Evolutionary conservation across 2,888 invertebrate species (phyloP).

Genomic region (Archips xylosteana): DNA sequence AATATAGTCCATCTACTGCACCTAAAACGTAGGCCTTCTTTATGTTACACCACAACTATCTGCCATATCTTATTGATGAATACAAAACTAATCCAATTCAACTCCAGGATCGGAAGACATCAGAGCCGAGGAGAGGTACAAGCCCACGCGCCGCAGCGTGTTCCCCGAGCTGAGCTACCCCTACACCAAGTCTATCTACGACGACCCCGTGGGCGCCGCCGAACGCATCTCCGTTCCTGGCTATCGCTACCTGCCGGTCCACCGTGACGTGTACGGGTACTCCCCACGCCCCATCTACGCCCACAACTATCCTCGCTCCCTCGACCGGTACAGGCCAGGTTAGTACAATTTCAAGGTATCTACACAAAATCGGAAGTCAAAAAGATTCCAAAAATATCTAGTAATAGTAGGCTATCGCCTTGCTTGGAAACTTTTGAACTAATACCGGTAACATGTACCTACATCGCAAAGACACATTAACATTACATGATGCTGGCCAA

Average conservation of each 20-base stretch:
- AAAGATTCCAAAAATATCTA: background rate
- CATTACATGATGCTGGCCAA: constrained; percentile 26
- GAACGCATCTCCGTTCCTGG: constrained; percentile 95
- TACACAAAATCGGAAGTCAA: background rate
- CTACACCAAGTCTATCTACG: constrained; percentile 94
- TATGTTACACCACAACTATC: too few relatives aligned
- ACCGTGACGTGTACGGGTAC: constrained; percentile 95
- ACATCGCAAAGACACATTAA: background rate
- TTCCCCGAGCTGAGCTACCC: constrained; percentile 92
- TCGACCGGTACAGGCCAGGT: constrained; percentile 94
- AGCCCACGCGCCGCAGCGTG: constrained; percentile 89
- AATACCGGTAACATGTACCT: background rate
- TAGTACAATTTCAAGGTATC: constrained; percentile 78
- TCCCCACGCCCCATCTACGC: constrained; percentile 95
- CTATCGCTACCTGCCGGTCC: constrained; percentile 96
- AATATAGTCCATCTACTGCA: too few relatives aligned
- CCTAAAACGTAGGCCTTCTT: too few relatives aligned
- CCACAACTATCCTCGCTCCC: constrained; percentile 91
- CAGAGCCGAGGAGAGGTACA: constrained; percentile 94
- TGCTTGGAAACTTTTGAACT: background rate
- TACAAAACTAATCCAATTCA: background rate
- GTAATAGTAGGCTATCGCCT: background rate
- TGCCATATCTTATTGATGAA: background rate
- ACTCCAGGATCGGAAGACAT: constrained; percentile 96
- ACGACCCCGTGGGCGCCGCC: constrained; percentile 92